These are phyloP conservation scores for Drosophila jambulina DNA, from an alignment of 1,140 invertebrate species.

Conservation along the genomic window DNA sequence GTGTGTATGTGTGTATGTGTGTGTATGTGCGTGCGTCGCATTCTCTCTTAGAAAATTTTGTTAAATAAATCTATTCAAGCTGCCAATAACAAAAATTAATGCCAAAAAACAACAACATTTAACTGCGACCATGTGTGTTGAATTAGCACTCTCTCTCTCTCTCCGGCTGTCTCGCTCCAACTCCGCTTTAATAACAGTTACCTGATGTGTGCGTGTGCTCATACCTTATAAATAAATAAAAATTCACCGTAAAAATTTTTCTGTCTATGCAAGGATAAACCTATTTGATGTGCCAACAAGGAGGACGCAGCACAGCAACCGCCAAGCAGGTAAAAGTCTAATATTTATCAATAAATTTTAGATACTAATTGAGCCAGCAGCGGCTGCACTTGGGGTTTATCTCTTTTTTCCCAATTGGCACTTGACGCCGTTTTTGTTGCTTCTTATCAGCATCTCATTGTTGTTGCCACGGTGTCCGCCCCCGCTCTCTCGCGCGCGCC, in stretches of 20 bases:
- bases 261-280: conserved; percentile 8
- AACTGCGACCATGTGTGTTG: conserved; percentile 10
- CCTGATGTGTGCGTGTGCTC: conserved; percentile 17
- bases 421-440: conserved; percentile 22
- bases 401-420: conserved; percentile 12
- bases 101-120: conserved; percentile 19
- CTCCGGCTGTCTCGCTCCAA: conserved; percentile 12
- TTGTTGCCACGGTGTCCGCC: conserved; percentile 17
- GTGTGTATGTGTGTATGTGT: too few species aligned
- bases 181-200: conserved; percentile 35
- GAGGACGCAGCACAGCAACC: conserved; percentile 3
- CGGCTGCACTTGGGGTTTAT: conserved; percentile 4
- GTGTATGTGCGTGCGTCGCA: conserved; percentile 32
- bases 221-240: conserved; percentile 8
- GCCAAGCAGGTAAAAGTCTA: conserved; percentile 9
- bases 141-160: conserved; percentile 25
- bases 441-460: conserved; percentile 34
- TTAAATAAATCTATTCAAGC: conserved; percentile 28
- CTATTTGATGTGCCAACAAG: conserved; percentile 9
- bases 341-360: conserved; percentile 7
- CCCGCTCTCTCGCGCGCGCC: conserved; percentile 3
- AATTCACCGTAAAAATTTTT: background rate
- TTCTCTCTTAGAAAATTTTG: conserved; percentile 34
- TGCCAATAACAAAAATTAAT: conserved; percentile 46
- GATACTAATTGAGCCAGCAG: conserved; percentile 26